Percentiles rank a stretch among this genome's conserved stretches.
phyloP scores from a whole-genome alignment of 2,113 vertebrate genomes.

The Picathartes gymnocephalus region DNA sequence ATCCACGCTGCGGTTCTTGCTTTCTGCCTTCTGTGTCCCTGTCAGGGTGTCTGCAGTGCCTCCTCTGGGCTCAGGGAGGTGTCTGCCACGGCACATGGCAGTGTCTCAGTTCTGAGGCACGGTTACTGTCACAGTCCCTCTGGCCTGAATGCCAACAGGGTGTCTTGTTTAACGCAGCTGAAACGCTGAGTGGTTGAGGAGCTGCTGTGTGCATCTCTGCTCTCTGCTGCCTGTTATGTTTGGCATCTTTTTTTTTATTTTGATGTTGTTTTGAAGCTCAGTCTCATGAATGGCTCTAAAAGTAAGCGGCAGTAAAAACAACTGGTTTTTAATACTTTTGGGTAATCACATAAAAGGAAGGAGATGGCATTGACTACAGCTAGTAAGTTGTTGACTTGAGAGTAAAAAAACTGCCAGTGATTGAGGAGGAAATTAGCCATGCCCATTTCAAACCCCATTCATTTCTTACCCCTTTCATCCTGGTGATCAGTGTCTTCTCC shows the following conservation, averaged over 20 bases:
- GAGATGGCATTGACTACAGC: not conserved
- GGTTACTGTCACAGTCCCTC: not conserved
- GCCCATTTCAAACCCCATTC: not conserved
- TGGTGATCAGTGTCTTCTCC: not conserved
- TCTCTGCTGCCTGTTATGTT: not conserved
- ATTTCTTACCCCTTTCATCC: not conserved
- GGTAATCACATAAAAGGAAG: not conserved
- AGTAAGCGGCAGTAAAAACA: not conserved
- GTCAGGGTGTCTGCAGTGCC: not conserved
- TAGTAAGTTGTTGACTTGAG: not conserved
- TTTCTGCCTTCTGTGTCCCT: not conserved
- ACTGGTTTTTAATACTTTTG: not conserved
- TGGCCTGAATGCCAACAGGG: not conserved
- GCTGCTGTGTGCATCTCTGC: not conserved
- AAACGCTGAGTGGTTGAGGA: not conserved
- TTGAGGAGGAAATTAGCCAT: not conserved
- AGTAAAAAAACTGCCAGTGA: not conserved
- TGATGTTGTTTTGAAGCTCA: not conserved
- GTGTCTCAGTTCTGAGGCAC: not conserved
- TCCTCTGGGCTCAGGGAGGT: not conserved
- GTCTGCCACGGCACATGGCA: not conserved
- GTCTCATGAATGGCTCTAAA: not conserved
- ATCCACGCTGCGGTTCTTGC: rapidly evolving
- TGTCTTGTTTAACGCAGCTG: not conserved
- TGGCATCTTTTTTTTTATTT: not conserved